Percentiles rank a stretch among this genome's conserved stretches.
phyloP scores from a whole-genome alignment of 2,113 vertebrate species.

The Chaetorhynchus papuensis region DNA sequence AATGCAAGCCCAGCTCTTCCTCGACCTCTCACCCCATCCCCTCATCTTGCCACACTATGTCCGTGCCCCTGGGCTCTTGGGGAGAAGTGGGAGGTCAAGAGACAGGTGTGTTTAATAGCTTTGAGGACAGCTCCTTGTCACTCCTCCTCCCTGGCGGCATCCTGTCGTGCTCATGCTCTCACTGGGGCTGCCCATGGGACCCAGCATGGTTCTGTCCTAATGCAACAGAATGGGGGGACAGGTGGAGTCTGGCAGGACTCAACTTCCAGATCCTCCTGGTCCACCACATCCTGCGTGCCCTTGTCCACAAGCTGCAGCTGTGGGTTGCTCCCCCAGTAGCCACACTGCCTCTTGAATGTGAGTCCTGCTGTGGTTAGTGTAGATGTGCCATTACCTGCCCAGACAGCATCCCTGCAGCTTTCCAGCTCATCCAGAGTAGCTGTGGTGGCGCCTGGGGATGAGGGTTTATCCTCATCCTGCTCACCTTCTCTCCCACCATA shows the following conservation, averaged over 20 bases:
- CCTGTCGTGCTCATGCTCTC: rapidly evolving
- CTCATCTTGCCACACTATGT: neutral
- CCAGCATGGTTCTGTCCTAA: neutral
- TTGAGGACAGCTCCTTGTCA: neutral
- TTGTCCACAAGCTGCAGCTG: neutral
- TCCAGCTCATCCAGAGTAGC: neutral
- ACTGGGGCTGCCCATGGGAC: neutral
- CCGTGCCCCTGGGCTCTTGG: neutral
- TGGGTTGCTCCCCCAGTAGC: neutral
- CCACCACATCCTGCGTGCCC: neutral
- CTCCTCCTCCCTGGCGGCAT: neutral
- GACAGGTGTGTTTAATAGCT: neutral
- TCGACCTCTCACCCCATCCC: neutral
- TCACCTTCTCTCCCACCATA: neutral
- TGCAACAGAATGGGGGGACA: neutral
- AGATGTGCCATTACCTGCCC: neutral
- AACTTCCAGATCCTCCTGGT: neutral
- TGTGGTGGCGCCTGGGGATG: rapidly evolving
- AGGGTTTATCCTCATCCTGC: neutral
- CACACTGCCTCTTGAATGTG: rapidly evolving
- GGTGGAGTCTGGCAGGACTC: neutral
- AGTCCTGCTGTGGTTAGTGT: neutral
- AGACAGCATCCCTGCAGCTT: neutral
- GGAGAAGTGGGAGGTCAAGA: neutral
- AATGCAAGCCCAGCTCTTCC: neutral